phyloP scores from a whole-genome alignment of 2,888 invertebrate genomes.

The Erebia epiphron region DNA sequence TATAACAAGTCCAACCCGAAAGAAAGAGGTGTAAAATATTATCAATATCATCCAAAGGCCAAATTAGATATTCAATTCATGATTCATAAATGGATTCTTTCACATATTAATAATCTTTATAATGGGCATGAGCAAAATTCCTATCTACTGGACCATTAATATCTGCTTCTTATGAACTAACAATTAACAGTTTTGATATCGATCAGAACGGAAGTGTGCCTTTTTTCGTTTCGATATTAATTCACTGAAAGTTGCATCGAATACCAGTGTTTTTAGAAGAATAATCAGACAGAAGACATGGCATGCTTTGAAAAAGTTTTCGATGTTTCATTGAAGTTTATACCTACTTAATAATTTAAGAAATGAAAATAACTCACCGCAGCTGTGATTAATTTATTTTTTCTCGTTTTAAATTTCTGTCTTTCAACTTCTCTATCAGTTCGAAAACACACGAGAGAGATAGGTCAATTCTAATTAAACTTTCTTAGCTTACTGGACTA shows the following conservation, averaged over 20 bases:
- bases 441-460: no score
- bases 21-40: background rate
- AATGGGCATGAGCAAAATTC: slow-evolving; percentile 16
- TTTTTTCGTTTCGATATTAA: slow-evolving; percentile 13
- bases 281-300: no score
- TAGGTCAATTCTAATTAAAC: no score
- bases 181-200: slow-evolving; percentile 26
- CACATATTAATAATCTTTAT: background rate
- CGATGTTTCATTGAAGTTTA: no score
- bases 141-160: slow-evolving; percentile 15
- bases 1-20: background rate
- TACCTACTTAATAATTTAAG: no score
- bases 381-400: background rate
- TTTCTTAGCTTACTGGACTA: no score
- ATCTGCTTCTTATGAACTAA: slow-evolving; percentile 18
- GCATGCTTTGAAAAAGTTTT: no score
- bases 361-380: no score
- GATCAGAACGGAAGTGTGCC: slow-evolving; percentile 23
- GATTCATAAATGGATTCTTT: slow-evolving; percentile 16
- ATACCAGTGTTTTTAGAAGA: no score
- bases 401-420: no score
- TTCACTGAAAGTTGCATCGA: slow-evolving; percentile 7
- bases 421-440: no score
- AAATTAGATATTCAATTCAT: slow-evolving; percentile 18
- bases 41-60: background rate